Evolutionary conservation across 2,888 invertebrate genomes (phyloP).

Genomic region (Archaeoteleia sp.): DNA sequence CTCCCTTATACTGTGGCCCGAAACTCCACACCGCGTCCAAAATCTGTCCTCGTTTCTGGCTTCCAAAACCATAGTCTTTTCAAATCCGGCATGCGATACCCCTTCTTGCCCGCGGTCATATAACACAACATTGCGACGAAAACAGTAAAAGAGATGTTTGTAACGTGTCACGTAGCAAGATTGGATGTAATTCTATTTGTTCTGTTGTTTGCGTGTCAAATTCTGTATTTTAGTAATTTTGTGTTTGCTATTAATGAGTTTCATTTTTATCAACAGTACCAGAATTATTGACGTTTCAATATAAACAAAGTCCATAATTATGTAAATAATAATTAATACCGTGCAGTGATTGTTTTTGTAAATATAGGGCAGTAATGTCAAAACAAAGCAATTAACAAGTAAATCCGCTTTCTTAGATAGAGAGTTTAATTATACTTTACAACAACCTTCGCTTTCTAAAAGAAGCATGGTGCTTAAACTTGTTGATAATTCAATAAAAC

Average conservation of each 20-base stretch:
- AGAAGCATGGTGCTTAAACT: slow-evolving; percentile 4
- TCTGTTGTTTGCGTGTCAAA: too few species aligned
- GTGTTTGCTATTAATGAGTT: too few species aligned
- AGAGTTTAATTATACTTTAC: neutral
- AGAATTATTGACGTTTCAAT: too few species aligned
- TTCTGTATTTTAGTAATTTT: too few species aligned
- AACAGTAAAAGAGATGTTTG: neutral
- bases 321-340: neutral
- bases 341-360: neutral
- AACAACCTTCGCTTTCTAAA: neutral
- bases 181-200: neutral
- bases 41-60: slow-evolving; percentile 13
- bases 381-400: neutral
- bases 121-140: neutral
- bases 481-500: slow-evolving; percentile 4
- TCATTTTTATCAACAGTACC: too few species aligned
- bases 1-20: slow-evolving; percentile 14
- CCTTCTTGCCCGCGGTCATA: neutral
- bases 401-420: neutral
- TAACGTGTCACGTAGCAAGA: neutral
- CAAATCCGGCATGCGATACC: slow-evolving; percentile 6
- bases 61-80: slow-evolving; percentile 19
- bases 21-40: slow-evolving; percentile 12
- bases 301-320: neutral
- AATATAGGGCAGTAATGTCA: too few species aligned